phyloP scores from a whole-genome alignment of 2,113 vertebrate species.

The Cyanoderma ruficeps region DNA sequence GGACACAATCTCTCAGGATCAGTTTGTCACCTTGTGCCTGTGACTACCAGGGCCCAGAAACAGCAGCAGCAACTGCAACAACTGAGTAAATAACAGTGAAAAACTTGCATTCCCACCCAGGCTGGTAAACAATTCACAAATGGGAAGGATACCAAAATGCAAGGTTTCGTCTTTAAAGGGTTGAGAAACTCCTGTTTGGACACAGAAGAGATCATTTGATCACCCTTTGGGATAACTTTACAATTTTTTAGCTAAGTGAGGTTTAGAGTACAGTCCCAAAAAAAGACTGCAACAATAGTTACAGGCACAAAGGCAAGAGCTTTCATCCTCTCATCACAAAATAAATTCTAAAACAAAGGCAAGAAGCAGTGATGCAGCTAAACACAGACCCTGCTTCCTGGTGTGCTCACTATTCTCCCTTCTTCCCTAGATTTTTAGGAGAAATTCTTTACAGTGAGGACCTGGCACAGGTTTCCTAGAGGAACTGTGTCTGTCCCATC shows the following conservation, averaged over 20 bases:
- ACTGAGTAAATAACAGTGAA: not conserved
- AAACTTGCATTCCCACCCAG: not conserved
- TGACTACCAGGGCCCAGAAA: not conserved
- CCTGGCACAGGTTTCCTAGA: not conserved
- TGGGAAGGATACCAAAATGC: not conserved
- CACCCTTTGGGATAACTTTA: not conserved
- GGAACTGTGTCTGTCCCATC: not conserved
- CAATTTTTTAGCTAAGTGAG: not conserved
- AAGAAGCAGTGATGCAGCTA: not conserved
- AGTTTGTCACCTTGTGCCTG: not conserved
- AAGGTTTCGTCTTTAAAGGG: not conserved
- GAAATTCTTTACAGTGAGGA: not conserved
- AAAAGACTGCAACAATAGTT: not conserved
- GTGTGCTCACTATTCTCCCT: not conserved
- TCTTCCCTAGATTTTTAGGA: not conserved
- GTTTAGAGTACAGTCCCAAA: accelerated
- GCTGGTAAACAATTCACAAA: not conserved
- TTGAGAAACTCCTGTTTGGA: not conserved
- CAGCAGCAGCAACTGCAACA: not conserved
- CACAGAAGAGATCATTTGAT: not conserved
- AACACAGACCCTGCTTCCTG: not conserved
- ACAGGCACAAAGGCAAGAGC: not conserved
- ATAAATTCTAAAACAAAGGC: not conserved
- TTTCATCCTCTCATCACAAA: not conserved
- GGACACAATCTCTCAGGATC: not conserved